Evolutionary conservation across 2,888 invertebrate genomes (phyloP), one percentile per base, ranked within the genome.

Genomic region (Hartigia nigra): DNA sequence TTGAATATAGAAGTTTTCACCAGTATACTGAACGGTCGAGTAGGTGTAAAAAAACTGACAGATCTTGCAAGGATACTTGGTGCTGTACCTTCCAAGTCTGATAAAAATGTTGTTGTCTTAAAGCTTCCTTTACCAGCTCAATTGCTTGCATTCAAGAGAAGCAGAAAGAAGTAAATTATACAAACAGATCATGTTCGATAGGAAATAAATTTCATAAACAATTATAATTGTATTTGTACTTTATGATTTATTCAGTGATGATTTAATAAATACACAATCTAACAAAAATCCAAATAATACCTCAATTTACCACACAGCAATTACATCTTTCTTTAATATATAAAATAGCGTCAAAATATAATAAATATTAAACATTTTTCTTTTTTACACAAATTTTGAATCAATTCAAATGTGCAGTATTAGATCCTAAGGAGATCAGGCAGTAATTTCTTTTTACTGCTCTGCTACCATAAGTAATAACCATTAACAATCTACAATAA

Each of bases 111-210:
- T 1, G 81, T 88, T 12, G 69, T 79, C 23, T 80, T 91, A 4
- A 91, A 89, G 81, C 70, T 90, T 69, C 91, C 91, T 23, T 76
- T 91, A 69, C 91, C 91, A 5, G 35, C 84, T 4, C 85, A 83
- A 12, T 11, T 80, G 4, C 55, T 81, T 36, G 35, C 82, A 4
- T 12, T 80, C 5, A 84, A 82, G 75, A 86, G 81, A 77, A 79
- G 80, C 37, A 87, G 77, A 36, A 87, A 81, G 74, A 86, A 84
- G 79, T 78, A 76, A 75, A 23, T 55, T 23, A 55, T 55, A 23
- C 9, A 23, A 9, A 23, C 1, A 9, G 23, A 23, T 55, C 23
- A 23, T 55, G 55, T 55, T 23, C 55, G 9, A 55, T 23, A 55
- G 9, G 23, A 55, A 55, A 23, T 9, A 55, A 55, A 9, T 55